phyloP scores from a whole-genome alignment of 2,888 invertebrate species.

The Drosophila barbarae region DNA sequence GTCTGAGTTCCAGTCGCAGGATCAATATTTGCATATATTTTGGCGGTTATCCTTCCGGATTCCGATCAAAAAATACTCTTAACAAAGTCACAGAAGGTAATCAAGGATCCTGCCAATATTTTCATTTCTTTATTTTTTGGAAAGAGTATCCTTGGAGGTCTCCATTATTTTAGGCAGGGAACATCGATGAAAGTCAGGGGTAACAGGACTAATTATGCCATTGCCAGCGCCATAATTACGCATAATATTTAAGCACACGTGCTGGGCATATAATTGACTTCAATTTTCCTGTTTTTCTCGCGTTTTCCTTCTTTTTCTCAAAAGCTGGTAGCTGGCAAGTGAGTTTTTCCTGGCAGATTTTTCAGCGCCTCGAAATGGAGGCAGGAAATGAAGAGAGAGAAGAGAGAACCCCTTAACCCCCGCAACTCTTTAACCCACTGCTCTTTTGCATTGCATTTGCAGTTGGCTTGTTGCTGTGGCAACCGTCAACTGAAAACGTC shows the following conservation, averaged over 20 bases:
- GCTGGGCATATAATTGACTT: slow-evolving; percentile 30
- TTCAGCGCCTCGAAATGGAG: slow-evolving; percentile 26
- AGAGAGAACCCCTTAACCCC: slow-evolving; percentile 7
- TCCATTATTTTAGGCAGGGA: slow-evolving; percentile 16
- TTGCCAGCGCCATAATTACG: slow-evolving; percentile 60
- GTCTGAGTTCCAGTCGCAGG: not conserved
- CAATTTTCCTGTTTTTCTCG: slow-evolving; percentile 1
- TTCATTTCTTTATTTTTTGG: too few relatives aligned
- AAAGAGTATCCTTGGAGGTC: not conserved
- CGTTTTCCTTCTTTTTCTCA: not conserved
- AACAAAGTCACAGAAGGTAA: not conserved
- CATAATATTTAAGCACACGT: slow-evolving; percentile 49
- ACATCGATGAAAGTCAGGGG: slow-evolving; percentile 10
- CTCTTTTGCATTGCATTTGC: slow-evolving; percentile 41
- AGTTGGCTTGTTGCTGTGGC: slow-evolving; percentile 60
- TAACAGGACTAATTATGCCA: slow-evolving; percentile 63
- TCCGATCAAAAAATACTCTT: not conserved
- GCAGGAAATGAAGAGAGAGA: slow-evolving; percentile 31
- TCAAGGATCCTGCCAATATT: too few relatives aligned
- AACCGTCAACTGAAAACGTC: slow-evolving; percentile 48
- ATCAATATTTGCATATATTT: slow-evolving; percentile 64
- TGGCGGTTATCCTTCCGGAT: slow-evolving; percentile 12
- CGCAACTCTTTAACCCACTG: slow-evolving; percentile 14
- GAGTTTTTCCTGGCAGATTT: slow-evolving; percentile 25
- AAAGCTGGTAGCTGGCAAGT: slow-evolving; percentile 8